Percentiles rank a stretch among this genome's conserved stretches.
These are phyloP conservation scores for Terrapene triunguis DNA, from an alignment of 2,113 vertebrate genomes.

Conservation along the genomic window DNA sequence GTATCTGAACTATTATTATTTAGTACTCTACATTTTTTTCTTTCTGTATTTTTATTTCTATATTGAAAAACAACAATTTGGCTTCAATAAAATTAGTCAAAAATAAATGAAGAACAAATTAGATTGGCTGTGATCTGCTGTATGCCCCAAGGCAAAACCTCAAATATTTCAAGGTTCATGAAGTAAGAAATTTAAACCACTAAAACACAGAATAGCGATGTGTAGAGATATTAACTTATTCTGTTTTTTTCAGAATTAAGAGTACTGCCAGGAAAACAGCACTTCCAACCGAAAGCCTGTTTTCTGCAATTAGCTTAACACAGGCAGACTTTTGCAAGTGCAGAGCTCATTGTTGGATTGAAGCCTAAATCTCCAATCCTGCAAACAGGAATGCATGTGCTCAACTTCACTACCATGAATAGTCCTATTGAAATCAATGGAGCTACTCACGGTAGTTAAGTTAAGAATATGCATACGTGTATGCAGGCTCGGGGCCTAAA, in stretches of 20 bases:
- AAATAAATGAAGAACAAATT: conserved; percentile 16
- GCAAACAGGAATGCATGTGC: background rate
- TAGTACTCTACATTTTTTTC: background rate
- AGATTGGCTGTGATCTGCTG: conserved; percentile 17
- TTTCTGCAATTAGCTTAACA: background rate
- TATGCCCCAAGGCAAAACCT: conserved; percentile 59
- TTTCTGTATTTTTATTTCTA: background rate
- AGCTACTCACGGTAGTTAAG: background rate
- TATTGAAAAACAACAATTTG: conserved; percentile 8
- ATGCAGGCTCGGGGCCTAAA: background rate
- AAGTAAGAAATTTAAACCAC: conserved; percentile 48
- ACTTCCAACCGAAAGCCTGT: background rate
- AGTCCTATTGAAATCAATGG: conserved; percentile 21
- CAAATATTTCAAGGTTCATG: conserved; percentile 58
- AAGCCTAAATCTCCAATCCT: background rate
- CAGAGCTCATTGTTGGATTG: conserved; percentile 2
- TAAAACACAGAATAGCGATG: conserved; percentile 25
- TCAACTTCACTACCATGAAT: conserved; percentile 8
- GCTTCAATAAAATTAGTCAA: conserved; percentile 6
- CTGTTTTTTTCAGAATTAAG: conserved; percentile 52
- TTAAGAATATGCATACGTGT: background rate
- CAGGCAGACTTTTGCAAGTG: conserved; percentile 2
- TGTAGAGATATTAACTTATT: conserved; percentile 17
- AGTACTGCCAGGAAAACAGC: background rate
- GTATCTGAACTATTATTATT: background rate